These are phyloP conservation scores for Megatriorchis doriae DNA, from an alignment of 2,113 vertebrate genomes.

Conservation along the genomic window DNA sequence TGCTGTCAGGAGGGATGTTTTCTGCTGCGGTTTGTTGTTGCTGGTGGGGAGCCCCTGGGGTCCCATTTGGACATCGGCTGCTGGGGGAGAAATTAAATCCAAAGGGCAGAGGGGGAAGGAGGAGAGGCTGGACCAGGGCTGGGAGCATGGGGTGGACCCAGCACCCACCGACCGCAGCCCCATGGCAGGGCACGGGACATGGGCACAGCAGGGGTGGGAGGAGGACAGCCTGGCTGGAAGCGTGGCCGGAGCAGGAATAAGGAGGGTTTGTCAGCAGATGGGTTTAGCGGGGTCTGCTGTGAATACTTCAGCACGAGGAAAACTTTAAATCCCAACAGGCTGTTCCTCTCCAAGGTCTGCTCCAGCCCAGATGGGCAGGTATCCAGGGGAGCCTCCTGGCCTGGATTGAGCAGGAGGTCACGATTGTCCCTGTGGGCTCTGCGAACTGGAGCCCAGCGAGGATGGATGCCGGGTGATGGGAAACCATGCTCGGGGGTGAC, in stretches of 20 bases:
- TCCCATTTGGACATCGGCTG: neutral
- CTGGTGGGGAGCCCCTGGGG: neutral
- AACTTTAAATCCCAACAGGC: neutral
- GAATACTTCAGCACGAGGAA: neutral
- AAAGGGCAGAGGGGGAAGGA: slow-evolving; percentile 27
- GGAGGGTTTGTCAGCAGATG: neutral
- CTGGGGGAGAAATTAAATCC: neutral
- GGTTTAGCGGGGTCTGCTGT: neutral
- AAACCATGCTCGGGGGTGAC: accelerated
- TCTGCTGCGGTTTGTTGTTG: neutral
- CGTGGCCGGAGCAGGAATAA: neutral
- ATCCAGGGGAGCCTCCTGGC: neutral
- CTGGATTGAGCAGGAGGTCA: neutral
- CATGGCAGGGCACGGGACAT: neutral
- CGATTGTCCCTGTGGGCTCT: neutral
- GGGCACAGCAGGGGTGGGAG: neutral
- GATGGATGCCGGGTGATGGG: neutral
- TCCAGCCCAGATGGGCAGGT: neutral
- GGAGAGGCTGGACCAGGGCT: neutral
- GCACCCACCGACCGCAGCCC: neutral
- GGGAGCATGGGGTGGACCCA: neutral
- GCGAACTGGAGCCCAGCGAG: neutral
- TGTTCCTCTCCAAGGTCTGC: neutral
- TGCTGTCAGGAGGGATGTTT: neutral
- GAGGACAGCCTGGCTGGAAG: neutral